Evolutionary conservation across 1,140 invertebrate genomes (phyloP).

Genomic region (Pararge aegeria): DNA sequence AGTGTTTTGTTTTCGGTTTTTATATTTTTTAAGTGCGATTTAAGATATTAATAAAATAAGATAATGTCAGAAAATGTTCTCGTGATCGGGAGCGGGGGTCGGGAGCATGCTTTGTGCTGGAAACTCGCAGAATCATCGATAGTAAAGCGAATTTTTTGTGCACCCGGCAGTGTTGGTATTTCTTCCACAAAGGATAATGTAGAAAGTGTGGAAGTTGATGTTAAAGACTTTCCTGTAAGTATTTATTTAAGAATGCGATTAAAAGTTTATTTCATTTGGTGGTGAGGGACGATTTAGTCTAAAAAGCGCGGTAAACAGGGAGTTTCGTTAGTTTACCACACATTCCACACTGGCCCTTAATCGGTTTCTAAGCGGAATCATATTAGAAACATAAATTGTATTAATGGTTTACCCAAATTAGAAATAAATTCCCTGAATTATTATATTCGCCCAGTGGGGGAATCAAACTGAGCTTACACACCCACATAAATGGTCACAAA

Average conservation of each 20-base stretch:
- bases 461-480: too few species aligned
- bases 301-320: too few species aligned
- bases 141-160: slow-evolving; percentile 88
- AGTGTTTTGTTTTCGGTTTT: slow-evolving; percentile 24
- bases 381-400: too few species aligned
- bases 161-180: slow-evolving; percentile 96
- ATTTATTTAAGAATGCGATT: slow-evolving; percentile 18
- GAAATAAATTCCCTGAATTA: too few species aligned
- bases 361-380: too few species aligned
- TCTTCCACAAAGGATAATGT: slow-evolving; percentile 82
- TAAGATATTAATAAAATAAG: slow-evolving; percentile 15
- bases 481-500: too few species aligned
- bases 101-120: slow-evolving; percentile 97
- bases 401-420: too few species aligned
- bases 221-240: slow-evolving; percentile 86
- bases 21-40: slow-evolving; percentile 11
- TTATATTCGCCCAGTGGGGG: too few species aligned
- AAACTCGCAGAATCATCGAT: slow-evolving; percentile 90
- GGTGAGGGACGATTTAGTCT: too few species aligned
- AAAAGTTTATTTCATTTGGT: too few species aligned
- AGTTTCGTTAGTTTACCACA: too few species aligned
- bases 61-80: slow-evolving; percentile 83
- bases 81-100: slow-evolving; percentile 95
- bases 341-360: too few species aligned
- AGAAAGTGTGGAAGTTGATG: slow-evolving; percentile 82